phyloP scores from a whole-genome alignment of 2,113 vertebrate species.

The Percopsis transmontana region DNA sequence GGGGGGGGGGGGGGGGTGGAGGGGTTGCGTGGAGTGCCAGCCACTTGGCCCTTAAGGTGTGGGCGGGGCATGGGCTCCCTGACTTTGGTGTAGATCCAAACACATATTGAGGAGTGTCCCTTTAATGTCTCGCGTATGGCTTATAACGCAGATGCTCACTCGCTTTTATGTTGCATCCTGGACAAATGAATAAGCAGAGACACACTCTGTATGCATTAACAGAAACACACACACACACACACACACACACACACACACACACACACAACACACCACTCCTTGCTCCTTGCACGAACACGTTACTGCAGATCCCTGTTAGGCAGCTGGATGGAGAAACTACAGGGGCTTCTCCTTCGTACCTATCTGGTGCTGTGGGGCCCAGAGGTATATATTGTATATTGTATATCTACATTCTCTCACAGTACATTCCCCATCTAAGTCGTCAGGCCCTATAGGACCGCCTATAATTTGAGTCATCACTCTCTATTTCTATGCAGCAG shows the following conservation, averaged over 20 bases:
- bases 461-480: slow-evolving; percentile 78
- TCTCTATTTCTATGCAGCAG: slow-evolving; percentile 79
- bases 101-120: too few species aligned
- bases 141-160: too few species aligned
- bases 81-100: too few species aligned
- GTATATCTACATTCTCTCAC: slow-evolving; percentile 51
- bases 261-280: background rate
- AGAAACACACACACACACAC: background rate
- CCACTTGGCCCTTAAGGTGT: too few species aligned
- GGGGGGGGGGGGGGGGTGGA: too few species aligned
- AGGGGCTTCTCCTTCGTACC: slow-evolving; percentile 10
- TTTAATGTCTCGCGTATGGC: too few species aligned
- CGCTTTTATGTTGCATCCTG: background rate
- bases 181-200: background rate
- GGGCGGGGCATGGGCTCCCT: too few species aligned
- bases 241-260: background rate
- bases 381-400: slow-evolving; percentile 18
- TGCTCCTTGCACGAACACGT: background rate
- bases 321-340: background rate
- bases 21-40: too few species aligned
- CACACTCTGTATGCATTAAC: background rate
- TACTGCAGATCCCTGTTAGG: background rate
- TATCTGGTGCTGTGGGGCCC: slow-evolving; percentile 26
- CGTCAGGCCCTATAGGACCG: slow-evolving; percentile 59
- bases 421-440: slow-evolving; percentile 65